phyloP scores from a whole-genome alignment of 1,140 invertebrate species.

The Lerema accius region DNA sequence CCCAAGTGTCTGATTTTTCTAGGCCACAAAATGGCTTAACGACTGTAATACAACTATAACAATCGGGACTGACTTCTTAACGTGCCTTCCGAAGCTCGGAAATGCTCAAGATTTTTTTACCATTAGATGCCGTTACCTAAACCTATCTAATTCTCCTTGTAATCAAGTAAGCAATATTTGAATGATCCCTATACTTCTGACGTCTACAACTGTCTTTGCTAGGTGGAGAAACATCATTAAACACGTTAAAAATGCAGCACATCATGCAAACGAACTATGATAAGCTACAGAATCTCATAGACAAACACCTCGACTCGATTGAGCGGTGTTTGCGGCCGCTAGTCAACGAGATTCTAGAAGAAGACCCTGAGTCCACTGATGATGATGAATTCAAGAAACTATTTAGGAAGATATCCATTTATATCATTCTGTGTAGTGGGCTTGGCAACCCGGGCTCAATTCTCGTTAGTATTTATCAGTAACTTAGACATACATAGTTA shows the following conservation, averaged over 20 bases:
- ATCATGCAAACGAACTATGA: slow-evolving; percentile 88
- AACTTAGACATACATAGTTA: not conserved
- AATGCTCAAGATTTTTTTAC: too few relatives aligned
- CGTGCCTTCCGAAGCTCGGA: too few relatives aligned
- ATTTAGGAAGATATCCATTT: slow-evolving; percentile 86
- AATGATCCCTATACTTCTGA: too few relatives aligned
- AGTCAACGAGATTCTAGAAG: slow-evolving; percentile 83
- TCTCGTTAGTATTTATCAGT: slow-evolving; percentile 45
- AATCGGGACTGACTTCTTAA: too few relatives aligned
- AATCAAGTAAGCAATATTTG: too few relatives aligned
- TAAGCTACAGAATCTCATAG: slow-evolving; percentile 81
- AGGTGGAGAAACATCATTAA: slow-evolving; percentile 62
- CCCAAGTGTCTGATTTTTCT: too few relatives aligned
- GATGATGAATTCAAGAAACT: slow-evolving; percentile 80
- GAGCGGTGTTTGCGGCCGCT: slow-evolving; percentile 79
- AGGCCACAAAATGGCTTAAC: too few relatives aligned
- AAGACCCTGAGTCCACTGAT: slow-evolving; percentile 66
- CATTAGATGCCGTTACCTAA: too few relatives aligned
- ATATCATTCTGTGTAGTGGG: slow-evolving; percentile 84
- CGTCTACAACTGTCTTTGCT: too few relatives aligned
- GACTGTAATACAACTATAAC: too few relatives aligned
- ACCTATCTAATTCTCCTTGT: too few relatives aligned
- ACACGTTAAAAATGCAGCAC: slow-evolving; percentile 87
- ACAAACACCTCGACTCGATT: slow-evolving; percentile 80
- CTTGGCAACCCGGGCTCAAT: slow-evolving; percentile 84